Conservation (phyloP, 2,888 invertebrate species). For the Cryptus armator region DNA sequence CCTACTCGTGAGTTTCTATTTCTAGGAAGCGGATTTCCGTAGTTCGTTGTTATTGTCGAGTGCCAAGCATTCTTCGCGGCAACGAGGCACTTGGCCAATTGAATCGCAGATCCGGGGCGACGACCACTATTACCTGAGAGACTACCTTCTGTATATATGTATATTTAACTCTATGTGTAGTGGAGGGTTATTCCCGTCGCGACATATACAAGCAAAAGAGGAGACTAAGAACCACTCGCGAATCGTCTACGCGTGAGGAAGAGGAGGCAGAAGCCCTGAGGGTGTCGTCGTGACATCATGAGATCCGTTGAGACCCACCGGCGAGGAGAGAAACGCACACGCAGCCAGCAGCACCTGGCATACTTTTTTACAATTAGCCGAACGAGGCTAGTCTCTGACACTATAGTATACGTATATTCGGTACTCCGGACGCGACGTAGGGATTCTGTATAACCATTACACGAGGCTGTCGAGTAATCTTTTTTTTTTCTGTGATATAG, state of each 20-base stretch:
- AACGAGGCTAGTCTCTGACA: neutral
- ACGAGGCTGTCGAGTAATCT: too few relatives aligned
- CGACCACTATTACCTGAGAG: neutral
- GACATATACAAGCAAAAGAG: neutral
- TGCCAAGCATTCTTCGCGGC: constrained; percentile 2
- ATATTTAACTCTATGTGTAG: neutral
- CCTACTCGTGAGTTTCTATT: constrained; percentile 61
- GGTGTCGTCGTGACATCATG: constrained; percentile 35
- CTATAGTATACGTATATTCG: too few relatives aligned
- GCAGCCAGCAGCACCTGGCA: constrained; percentile 26
- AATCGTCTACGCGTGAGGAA: constrained; percentile 6
- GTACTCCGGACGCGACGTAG: neutral
- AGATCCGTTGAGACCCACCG: constrained; percentile 23
- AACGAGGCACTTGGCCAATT: constrained; percentile 43
- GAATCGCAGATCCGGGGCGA: constrained; percentile 43
- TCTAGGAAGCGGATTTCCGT: constrained; percentile 69
- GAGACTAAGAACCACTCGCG: neutral
- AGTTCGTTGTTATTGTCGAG: constrained; percentile 40
- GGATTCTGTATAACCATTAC: neutral
- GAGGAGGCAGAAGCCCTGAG: constrained; percentile 21
- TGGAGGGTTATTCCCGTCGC: constrained; percentile 19
- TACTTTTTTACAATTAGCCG: constrained; percentile 23
- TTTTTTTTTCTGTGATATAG: too few relatives aligned
- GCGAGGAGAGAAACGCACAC: constrained; percentile 40
- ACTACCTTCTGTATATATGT: neutral